Percentiles rank a stretch among this genome's conserved stretches.
These are phyloP conservation scores for Fistularia commersonii DNA, from an alignment of 2,797 vertebrate species.

Conservation along the genomic window DNA sequence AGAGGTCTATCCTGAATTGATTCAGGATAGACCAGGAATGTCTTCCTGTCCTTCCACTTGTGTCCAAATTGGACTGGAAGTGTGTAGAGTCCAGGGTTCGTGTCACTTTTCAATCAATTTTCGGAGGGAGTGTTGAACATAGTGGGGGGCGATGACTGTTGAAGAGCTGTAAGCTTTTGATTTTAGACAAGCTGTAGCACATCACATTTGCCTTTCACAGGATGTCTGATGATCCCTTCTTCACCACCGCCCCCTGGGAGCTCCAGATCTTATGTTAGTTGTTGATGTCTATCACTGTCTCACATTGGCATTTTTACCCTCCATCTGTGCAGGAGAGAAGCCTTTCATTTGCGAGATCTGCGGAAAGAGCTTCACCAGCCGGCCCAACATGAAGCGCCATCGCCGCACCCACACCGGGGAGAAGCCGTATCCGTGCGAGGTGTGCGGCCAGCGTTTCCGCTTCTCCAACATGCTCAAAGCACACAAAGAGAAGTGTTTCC, in stretches of 20 bases:
- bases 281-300: slow-evolving; percentile 5
- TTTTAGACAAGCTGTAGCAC: no score
- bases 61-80: no score
- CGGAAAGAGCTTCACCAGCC: slow-evolving; percentile 98
- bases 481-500: slow-evolving; percentile 95
- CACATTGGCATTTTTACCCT: slow-evolving; percentile 2
- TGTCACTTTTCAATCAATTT: neutral
- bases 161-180: slow-evolving; percentile 8
- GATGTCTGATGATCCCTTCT: neutral
- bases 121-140: slow-evolving; percentile 3
- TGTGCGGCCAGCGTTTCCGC: slow-evolving; percentile 94
- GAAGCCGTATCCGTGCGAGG: slow-evolving; percentile 95
- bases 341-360: slow-evolving; percentile 99
- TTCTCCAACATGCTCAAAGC: slow-evolving; percentile 99
- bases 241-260: neutral
- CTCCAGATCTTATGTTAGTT: neutral
- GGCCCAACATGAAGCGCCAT: slow-evolving; percentile 97
- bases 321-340: slow-evolving; percentile 85
- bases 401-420: slow-evolving; percentile 95
- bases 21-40: no score
- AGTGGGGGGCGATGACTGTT: neutral
- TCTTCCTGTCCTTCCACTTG: no score
- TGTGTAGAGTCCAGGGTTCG: no score
- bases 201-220: slow-evolving; percentile 8
- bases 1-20: no score